These are phyloP conservation scores for Chaenocephalus aceratus DNA, from an alignment of 2,113 vertebrate genomes.

Conservation along the genomic window DNA sequence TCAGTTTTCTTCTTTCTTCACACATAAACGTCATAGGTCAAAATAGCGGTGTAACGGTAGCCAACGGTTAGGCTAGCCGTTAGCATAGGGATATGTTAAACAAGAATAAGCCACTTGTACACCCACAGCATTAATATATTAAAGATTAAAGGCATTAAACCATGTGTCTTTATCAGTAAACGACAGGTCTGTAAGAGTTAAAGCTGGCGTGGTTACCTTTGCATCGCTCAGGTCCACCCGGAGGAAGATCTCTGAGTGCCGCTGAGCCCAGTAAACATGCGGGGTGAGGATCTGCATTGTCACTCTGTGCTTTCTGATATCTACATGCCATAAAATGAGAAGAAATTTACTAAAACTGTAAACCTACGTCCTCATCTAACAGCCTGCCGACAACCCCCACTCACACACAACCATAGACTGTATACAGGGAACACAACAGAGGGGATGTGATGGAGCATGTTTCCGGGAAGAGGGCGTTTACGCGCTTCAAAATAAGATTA, in stretches of 20 bases:
- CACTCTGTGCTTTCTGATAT: background rate
- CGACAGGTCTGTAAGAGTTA: background rate
- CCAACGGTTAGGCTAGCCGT: slow-evolving; percentile 1
- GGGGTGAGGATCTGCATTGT: slow-evolving; percentile 88
- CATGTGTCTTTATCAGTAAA: accelerated
- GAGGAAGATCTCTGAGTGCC: slow-evolving; percentile 90
- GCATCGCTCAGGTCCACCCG: slow-evolving; percentile 95
- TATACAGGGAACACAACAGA: background rate
- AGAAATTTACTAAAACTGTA: background rate
- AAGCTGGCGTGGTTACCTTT: slow-evolving; percentile 80
- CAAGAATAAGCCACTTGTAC: background rate
- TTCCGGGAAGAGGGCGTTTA: slow-evolving; percentile 40
- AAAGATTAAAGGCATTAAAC: background rate
- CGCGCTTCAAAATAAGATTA: slow-evolving; percentile 48
- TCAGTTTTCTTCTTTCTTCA: background rate
- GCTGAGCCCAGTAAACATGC: slow-evolving; percentile 95
- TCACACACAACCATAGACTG: background rate
- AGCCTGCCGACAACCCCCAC: background rate
- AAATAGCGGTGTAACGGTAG: background rate
- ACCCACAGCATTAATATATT: background rate
- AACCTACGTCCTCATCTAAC: background rate
- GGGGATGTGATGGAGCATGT: background rate
- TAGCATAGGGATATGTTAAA: background rate
- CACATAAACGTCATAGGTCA: background rate
- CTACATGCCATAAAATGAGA: background rate